A percentile compares a stretch with the other conserved stretches of the same genome.
Conservation (phyloP, 2,797 vertebrate genomes). For the Protosalanx chinensis region DNA sequence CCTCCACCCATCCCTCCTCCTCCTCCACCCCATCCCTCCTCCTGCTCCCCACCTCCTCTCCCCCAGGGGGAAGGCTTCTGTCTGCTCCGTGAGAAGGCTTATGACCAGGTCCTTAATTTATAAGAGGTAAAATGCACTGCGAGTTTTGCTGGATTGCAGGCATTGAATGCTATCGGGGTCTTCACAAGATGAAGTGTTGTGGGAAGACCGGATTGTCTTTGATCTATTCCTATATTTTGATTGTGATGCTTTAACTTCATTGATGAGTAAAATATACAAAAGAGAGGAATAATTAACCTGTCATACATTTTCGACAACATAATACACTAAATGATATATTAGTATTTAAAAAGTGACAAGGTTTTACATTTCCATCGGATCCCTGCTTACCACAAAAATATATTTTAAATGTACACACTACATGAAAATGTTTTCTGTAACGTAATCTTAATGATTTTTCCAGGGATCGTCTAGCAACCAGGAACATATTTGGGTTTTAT, state of each 20-base stretch:
- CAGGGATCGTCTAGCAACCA: constrained; percentile 18
- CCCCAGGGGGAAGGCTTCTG: constrained; percentile 68
- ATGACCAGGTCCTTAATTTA: constrained; percentile 66
- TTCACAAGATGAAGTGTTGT: constrained; percentile 8
- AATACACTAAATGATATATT: background rate
- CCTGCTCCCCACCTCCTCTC: constrained; percentile 32
- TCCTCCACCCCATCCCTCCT: constrained; percentile 5
- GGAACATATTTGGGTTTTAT: constrained; percentile 27
- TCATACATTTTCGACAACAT: background rate
- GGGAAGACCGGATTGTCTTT: too few species aligned
- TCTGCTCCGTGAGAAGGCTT: constrained; percentile 54
- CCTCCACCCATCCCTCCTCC: constrained; percentile 28
- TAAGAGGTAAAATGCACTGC: constrained; percentile 68
- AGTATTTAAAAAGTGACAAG: background rate
- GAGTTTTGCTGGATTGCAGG: constrained; percentile 49
- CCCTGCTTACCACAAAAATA: background rate
- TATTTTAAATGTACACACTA: constrained; percentile 10
- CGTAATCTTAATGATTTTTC: constrained; percentile 33
- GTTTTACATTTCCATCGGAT: background rate
- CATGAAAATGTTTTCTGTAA: constrained; percentile 13
- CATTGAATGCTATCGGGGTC: constrained; percentile 7
- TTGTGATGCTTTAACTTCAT: too few species aligned
- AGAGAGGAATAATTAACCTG: too few species aligned
- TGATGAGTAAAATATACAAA: too few species aligned
- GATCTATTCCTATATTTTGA: too few species aligned